These are phyloP conservation scores for Calidris pygmaea DNA, from an alignment of 2,113 vertebrate genomes.

Conservation along the genomic window DNA sequence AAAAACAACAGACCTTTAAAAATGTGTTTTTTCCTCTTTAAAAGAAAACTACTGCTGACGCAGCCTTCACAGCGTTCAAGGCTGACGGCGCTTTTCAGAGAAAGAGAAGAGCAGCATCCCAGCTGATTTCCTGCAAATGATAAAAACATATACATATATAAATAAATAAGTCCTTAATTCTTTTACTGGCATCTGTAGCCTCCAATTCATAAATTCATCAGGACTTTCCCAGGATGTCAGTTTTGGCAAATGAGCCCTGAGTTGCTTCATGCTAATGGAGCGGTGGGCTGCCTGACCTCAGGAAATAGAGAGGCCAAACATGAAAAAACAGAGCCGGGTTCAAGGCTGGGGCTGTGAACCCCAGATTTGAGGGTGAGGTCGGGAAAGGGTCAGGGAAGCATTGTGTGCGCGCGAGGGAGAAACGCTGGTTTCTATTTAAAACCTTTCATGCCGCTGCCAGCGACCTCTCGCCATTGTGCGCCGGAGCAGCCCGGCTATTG, in stretches of 20 bases:
- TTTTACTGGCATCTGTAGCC: slow-evolving; percentile 53
- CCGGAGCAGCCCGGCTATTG: slow-evolving; percentile 31
- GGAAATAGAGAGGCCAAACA: slow-evolving; percentile 73
- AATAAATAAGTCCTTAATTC: slow-evolving; percentile 20
- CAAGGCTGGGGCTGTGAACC: slow-evolving; percentile 68
- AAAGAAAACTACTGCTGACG: slow-evolving; percentile 31
- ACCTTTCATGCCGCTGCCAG: slow-evolving; percentile 25
- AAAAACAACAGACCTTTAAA: not conserved
- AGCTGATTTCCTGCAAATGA: slow-evolving; percentile 12
- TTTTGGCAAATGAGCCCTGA: slow-evolving; percentile 55
- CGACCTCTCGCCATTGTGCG: slow-evolving; percentile 37
- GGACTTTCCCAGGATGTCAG: slow-evolving; percentile 61
- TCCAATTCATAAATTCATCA: slow-evolving; percentile 62
- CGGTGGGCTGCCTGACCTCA: slow-evolving; percentile 70
- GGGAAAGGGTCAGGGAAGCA: slow-evolving; percentile 24
- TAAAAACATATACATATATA: not conserved
- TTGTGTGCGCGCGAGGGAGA: slow-evolving; percentile 1
- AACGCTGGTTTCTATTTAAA: slow-evolving; percentile 46
- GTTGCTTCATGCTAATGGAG: slow-evolving; percentile 65
- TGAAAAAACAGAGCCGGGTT: slow-evolving; percentile 68
- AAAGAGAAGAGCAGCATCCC: slow-evolving; percentile 1
- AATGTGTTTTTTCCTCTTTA: slow-evolving; percentile 54
- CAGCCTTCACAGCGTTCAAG: slow-evolving; percentile 6
- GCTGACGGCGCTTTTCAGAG: not conserved
- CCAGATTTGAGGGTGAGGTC: slow-evolving; percentile 55